These are phyloP conservation scores for Dynastes grantii DNA, from an alignment of 2,888 invertebrate species.

Conservation along the genomic window DNA sequence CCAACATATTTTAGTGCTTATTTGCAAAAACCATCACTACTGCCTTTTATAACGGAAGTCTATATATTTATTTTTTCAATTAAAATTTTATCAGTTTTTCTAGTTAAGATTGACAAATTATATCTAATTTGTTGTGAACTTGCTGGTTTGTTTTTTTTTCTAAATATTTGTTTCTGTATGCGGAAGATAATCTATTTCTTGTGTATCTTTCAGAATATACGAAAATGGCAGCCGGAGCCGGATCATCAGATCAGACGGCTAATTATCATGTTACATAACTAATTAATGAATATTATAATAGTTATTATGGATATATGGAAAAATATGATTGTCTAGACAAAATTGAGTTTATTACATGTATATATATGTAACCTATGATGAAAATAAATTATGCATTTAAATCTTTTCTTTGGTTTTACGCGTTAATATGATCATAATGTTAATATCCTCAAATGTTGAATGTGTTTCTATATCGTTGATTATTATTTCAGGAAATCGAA, in stretches of 20 bases:
- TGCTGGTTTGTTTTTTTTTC: no score
- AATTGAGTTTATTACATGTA: slow-evolving; percentile 48
- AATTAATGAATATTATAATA: slow-evolving; percentile 21
- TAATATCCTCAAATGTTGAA: slow-evolving; percentile 9
- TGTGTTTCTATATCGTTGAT: background rate
- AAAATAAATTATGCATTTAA: slow-evolving; percentile 11
- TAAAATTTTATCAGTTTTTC: no score
- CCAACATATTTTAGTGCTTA: no score
- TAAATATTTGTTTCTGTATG: background rate
- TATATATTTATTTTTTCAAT: no score
- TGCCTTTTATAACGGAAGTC: no score
- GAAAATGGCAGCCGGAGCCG: slow-evolving; percentile 85
- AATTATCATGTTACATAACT: slow-evolving; percentile 17
- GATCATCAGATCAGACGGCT: background rate
- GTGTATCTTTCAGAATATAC: slow-evolving; percentile 81
- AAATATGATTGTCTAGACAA: slow-evolving; percentile 45
- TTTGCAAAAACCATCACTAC: no score
- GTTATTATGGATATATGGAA: slow-evolving; percentile 24
- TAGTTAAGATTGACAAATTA: no score
- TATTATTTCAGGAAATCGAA: background rate
- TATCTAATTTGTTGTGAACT: no score
- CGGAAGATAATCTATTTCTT: slow-evolving; percentile 41
- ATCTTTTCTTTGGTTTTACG: background rate
- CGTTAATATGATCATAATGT: background rate
- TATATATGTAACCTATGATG: background rate